Evolutionary conservation across 2,113 vertebrate species (phyloP), one percentile per base, ranked within the genome.

Genomic region (Erpornis zantholeuca): DNA sequence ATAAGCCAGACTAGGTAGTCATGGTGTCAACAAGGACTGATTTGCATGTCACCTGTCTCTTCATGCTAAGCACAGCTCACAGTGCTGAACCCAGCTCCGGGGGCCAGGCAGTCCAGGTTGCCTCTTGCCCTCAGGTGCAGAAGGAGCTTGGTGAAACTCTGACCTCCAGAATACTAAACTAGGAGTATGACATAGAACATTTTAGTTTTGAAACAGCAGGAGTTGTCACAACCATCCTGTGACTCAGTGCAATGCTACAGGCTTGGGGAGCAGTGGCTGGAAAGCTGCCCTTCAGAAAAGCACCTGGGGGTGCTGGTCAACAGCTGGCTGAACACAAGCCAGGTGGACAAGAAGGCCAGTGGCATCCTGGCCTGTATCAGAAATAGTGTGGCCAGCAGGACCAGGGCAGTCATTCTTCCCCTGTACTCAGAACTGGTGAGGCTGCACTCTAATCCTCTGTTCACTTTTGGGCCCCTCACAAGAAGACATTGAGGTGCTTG

Each of bases 21-120:
- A 4, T 0, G 4, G 27, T 56, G 17, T 11, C 5, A 0, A 45
- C 7, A 10, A 49, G n/a, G 60, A 44, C 20, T 11, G 35, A 57
- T 68, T 84, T 35, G 70, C 61, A 38, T n/a, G 59, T 84, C 93
- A 65, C 21, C 79, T 89, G 69, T 64, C 50, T 45, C 35, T n/a
- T 20, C 16, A 36, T 2, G 15, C 64, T 60, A 3, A 49, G 53
- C 29, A 23, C 19, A 59, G 28, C 33, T 42, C 22, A 24, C 49
- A 47, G 52, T 2, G n/a, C 68, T 35, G 24, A 77, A 22, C 3
- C 1, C 5, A 2, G 20, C 8, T n/a, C 18, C 24, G 8, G 18
- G 29, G 12, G 6, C 7, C 3, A 3, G 16, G 29, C 9, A 63
- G 36, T 12, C 19, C 36, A 38, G 29, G 16, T 3, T 53, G 66